Base-by-base conservation (phyloP, 1,140 invertebrate species). In the Atopsyche davidsoni region DNA sequence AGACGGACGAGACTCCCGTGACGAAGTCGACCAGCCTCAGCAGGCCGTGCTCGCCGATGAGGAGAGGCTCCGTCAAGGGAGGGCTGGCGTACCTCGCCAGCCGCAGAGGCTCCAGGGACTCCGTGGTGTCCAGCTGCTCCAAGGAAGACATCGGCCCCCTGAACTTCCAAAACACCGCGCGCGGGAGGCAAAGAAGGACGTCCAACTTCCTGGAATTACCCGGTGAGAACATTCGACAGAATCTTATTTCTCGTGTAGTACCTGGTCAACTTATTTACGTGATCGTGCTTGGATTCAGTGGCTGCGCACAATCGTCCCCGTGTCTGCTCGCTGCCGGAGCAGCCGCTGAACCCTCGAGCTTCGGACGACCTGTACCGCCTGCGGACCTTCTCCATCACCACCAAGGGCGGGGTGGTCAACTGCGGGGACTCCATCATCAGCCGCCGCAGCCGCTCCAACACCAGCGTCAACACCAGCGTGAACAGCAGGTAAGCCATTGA, bases 371-470 rank as follows among this genome's bases (percentile, higher is more conserved):
- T 92, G 28, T 92, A 93, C 70, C 75, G 90, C 32, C 79, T 94
- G 24, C 69, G 91, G 0, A 92, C 87, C 36, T 95, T 94, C 74
- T 88, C 83, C 61, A 92, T 92, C 57, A 89, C 87, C 11, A 87
- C 85, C 57, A 90, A 90, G 65, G 85, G 85, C 1, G 78, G 79
- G 9, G 86, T 93, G 18, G 83, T 93, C 42, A 95, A 94, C 75
- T 86, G 87, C 51, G 90, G 90, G 0, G 90, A 93, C 71, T 87
- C 86, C 28, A 87, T 92, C 54, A 89, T 91, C 57, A 86, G 87
- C 41, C 70, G 87, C 10, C 67, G 86, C 13, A 89, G 86, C 18
- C 75, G 85, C 14, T 87, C 85, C 39, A 89, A 90, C 62, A 89
- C 86, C 1, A 89, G 86, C 54, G 83, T 92, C 43, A 88, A 88